Percentiles rank a stretch among this genome's conserved stretches.
Evolutionary conservation across 2,888 invertebrate genomes (phyloP).

Genomic region (Acleris laterana): DNA sequence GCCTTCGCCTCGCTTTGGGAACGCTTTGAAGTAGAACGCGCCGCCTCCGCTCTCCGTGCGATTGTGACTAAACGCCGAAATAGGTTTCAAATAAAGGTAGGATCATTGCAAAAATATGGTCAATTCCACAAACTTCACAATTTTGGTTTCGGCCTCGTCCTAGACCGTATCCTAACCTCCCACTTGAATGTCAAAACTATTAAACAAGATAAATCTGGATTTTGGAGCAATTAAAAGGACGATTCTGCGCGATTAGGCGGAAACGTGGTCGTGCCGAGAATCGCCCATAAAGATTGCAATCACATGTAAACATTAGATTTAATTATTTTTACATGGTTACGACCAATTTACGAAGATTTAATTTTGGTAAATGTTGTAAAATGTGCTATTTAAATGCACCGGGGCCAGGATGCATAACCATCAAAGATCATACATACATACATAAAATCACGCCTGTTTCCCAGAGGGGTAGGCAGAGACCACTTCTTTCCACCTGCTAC

Average conservation of each 20-base stretch:
- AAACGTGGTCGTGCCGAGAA: conserved; percentile 57
- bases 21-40: no score
- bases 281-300: conserved; percentile 59
- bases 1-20: no score
- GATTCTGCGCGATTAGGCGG: conserved; percentile 48
- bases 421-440: no score
- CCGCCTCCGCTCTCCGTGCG: no score
- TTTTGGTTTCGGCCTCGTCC: background rate
- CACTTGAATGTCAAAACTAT: conserved; percentile 30
- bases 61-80: no score
- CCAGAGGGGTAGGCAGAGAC: no score
- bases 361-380: conserved; percentile 1
- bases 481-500: no score
- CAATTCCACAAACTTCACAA: background rate
- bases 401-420: no score
- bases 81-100: no score
- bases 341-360: conserved; percentile 2
- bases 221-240: conserved; percentile 40
- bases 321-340: conserved; percentile 27
- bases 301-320: conserved; percentile 42
- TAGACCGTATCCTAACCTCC: conserved; percentile 13
- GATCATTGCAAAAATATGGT: no score
- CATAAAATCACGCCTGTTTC: no score
- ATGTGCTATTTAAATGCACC: no score
- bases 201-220: conserved; percentile 32